Evolutionary conservation across 1,140 invertebrate species (phyloP), one percentile per base, ranked within the genome.

Genomic region (Papilio dardanus): DNA sequence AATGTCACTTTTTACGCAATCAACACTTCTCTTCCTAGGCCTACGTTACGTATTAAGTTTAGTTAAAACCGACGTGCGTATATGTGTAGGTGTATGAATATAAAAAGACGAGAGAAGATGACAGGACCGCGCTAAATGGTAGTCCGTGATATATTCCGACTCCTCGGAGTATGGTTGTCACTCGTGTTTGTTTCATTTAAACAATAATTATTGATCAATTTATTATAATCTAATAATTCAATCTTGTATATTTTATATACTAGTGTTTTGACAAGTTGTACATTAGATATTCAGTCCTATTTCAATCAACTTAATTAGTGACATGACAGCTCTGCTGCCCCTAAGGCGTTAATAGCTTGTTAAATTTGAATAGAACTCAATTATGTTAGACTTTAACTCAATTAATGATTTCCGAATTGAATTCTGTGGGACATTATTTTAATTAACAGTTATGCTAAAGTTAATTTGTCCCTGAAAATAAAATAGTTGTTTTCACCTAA

Each of bases 341-440:
- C 21, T 28, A 37, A 71, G 68, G 68, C 12, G 35, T 40, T 71
- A 71, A 71, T 71, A 71, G 68, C 40, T 28, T 71, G 68, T 71
- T 71, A 71, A 71, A 28, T 71, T 71, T 71, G 35, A 28, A 42
- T 46, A 71, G 68, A 71, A 71, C 46, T 71, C 35, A 71, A 71
- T 71, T 42, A 71, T 42, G 40, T n/a, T 12, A 46, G 37, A 42
- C 21, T 46, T 42, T 16, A 71, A 71, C 35, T 19, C 24, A 37
- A 28, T 37, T 71, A 42, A 42, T 28, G 24, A 71, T 28, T 46
- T 28, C 35, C 33, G 37, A 35, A 69, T 16, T 62, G 54, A 62
- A 62, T 62, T 62, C 54, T 62, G 54, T 30, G 8, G 50, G 21
- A 54, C 7, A 28, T 62, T 62, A 14, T 5, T 28, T 62, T 62